Evolutionary conservation across 2,888 invertebrate genomes (phyloP).

Genomic region (Acleris emargana): DNA sequence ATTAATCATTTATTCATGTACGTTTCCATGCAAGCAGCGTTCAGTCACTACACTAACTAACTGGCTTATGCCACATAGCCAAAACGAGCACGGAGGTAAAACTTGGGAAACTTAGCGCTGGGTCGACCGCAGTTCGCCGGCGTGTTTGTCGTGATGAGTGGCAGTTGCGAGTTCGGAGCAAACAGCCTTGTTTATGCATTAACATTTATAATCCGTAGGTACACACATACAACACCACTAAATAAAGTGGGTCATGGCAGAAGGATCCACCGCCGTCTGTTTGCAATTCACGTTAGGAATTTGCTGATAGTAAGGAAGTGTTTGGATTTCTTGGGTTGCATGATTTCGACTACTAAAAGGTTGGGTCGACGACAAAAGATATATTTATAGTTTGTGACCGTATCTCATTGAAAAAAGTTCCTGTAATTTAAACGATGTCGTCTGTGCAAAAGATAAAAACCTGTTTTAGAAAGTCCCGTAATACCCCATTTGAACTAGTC

Average conservation of each 20-base stretch:
- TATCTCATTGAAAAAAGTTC: too few species aligned
- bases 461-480: too few species aligned
- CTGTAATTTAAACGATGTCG: too few species aligned
- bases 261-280: background rate
- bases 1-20: background rate
- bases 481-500: too few species aligned
- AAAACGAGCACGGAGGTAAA: slow-evolving; percentile 5
- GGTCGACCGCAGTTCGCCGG: slow-evolving; percentile 20
- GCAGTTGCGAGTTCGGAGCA: slow-evolving; percentile 21
- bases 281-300: background rate
- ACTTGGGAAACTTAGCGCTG: slow-evolving; percentile 17
- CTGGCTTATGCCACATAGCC: background rate
- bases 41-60: background rate
- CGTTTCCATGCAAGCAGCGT: background rate
- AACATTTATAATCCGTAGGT: slow-evolving; percentile 11
- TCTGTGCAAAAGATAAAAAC: too few species aligned
- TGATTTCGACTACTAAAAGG: too few species aligned
- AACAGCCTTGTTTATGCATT: slow-evolving; percentile 18
- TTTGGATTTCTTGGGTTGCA: too few species aligned
- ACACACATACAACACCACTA: background rate
- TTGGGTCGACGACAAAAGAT: too few species aligned
- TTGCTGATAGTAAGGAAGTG: background rate
- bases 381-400: too few species aligned
- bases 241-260: background rate
- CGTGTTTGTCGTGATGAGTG: slow-evolving; percentile 26